phyloP scores from a whole-genome alignment of 2,113 vertebrate genomes.

The Xiphorhynchus elegans region DNA sequence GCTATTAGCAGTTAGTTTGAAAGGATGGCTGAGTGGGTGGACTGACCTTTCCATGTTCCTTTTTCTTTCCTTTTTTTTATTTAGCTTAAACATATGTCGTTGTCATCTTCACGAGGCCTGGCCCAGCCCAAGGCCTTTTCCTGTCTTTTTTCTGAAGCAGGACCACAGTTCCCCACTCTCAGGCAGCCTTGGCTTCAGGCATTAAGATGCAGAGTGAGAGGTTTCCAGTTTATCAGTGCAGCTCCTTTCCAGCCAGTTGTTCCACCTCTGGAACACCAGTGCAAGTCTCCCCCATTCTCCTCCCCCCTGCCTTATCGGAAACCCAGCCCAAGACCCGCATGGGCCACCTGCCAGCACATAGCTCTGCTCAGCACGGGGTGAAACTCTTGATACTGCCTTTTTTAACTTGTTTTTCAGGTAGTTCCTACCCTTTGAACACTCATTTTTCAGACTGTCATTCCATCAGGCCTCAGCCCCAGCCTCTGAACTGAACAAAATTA shows the following conservation, averaged over 20 bases:
- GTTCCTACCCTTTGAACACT: background rate
- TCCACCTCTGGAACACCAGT: background rate
- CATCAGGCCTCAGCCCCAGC: background rate
- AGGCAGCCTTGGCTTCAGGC: background rate
- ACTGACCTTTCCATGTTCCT: background rate
- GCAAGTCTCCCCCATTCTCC: background rate
- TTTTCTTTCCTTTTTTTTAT: background rate
- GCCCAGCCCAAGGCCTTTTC: background rate
- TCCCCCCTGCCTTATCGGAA: background rate
- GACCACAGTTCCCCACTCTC: background rate
- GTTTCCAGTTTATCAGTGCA: background rate
- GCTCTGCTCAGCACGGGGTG: background rate
- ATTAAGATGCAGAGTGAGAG: background rate
- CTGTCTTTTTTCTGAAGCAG: background rate
- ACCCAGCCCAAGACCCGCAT: background rate
- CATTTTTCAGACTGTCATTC: slow-evolving; percentile 17
- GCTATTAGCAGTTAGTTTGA: background rate
- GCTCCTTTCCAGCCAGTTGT: background rate
- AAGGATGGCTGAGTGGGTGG: background rate
- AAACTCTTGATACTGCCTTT: background rate
- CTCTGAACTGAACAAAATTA: background rate
- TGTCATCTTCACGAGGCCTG: background rate
- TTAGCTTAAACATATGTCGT: background rate
- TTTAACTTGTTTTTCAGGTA: slow-evolving; percentile 60
- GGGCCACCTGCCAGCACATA: background rate